These are phyloP conservation scores for Acinonyx jubatus DNA, from an alignment of 2,113 vertebrate genomes.

Conservation along the genomic window DNA sequence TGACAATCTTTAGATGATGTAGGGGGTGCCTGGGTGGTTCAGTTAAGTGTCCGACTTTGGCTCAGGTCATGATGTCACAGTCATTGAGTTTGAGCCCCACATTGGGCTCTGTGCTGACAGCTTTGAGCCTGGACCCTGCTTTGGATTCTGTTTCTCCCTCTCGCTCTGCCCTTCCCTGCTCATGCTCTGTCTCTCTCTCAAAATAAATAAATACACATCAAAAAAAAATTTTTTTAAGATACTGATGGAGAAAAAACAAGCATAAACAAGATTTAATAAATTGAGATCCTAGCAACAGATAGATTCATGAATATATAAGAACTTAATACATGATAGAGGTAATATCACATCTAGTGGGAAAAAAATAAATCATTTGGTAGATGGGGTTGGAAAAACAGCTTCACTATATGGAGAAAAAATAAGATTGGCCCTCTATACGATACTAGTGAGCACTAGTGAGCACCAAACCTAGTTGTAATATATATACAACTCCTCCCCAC, in stretches of 20 bases:
- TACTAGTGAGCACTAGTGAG: not conserved
- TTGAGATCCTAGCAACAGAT: not conserved
- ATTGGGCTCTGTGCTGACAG: no score
- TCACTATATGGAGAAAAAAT: not conserved
- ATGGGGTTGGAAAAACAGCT: not conserved
- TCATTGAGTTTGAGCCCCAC: no score
- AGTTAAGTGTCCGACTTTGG: no score
- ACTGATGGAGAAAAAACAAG: not conserved
- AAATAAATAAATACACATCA: no score
- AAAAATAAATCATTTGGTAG: not conserved
- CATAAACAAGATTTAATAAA: not conserved
- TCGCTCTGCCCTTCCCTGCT: no score
- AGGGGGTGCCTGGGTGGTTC: no score
- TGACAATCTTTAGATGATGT: not conserved
- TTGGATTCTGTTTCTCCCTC: no score
- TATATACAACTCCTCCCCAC: not conserved
- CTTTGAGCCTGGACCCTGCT: no score
- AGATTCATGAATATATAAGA: not conserved
- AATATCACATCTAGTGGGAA: not conserved
- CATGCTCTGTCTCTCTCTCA: no score
- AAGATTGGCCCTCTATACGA: not conserved
- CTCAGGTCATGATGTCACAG: no score
- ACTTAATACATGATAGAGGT: not conserved
- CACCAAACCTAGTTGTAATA: not conserved
- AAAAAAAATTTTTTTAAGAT: not conserved